Evolutionary conservation across 1,140 invertebrate genomes (phyloP).

Genomic region (Bombus terrestris): DNA sequence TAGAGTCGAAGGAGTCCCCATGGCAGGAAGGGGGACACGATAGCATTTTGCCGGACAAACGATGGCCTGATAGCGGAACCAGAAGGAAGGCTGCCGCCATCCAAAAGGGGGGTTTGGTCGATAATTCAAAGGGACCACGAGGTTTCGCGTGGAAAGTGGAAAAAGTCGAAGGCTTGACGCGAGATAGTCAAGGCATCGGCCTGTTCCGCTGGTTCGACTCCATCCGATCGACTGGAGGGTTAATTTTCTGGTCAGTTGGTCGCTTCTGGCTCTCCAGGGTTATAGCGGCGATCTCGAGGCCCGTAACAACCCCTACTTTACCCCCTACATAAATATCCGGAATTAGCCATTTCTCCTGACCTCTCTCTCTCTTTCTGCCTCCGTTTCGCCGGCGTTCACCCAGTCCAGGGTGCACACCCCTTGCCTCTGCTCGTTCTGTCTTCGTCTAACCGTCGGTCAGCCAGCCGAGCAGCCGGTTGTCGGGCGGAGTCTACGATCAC

Average conservation of each 20-base stretch:
- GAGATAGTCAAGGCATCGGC: constrained; percentile 60
- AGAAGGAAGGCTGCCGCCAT: not conserved
- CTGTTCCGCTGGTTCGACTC: constrained; percentile 72
- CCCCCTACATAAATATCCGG: constrained; percentile 83
- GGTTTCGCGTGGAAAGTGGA: constrained; percentile 31
- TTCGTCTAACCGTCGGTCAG: constrained; percentile 20
- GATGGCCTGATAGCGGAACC: not conserved
- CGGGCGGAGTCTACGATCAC: constrained; percentile 79
- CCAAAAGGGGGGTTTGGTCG: not conserved
- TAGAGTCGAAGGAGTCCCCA: not conserved
- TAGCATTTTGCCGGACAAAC: not conserved
- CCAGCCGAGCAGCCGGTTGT: constrained; percentile 63
- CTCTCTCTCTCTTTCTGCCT: constrained; percentile 66
- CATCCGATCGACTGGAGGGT: constrained; percentile 82
- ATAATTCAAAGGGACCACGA: constrained; percentile 37
- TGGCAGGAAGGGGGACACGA: too few species aligned
- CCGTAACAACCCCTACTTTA: constrained; percentile 81
- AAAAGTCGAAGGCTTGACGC: constrained; percentile 53
- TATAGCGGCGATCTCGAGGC: constrained; percentile 81
- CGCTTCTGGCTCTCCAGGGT: constrained; percentile 82
- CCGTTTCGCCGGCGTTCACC: constrained; percentile 50
- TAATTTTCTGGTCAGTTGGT: constrained; percentile 84
- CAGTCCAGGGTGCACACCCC: constrained; percentile 49
- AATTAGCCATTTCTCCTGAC: constrained; percentile 83
- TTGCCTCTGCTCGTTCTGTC: constrained; percentile 25